Conservation (phyloP, 2,888 invertebrate species). For the Lithosia quadra region DNA sequence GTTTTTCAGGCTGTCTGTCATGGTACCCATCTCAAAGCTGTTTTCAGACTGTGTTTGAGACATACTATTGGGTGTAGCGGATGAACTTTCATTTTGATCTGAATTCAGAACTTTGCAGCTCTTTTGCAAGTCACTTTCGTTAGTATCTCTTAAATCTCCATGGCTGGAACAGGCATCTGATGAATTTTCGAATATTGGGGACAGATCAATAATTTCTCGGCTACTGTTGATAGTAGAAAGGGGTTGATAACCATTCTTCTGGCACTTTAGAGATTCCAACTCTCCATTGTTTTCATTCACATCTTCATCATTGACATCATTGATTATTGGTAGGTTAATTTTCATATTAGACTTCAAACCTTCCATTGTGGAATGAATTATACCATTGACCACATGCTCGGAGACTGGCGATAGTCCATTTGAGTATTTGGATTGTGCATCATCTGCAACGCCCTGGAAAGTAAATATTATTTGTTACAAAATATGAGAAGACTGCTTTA, state of each 20-base stretch:
- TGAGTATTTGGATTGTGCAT: conserved; percentile 76
- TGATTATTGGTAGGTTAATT: conserved; percentile 81
- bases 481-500: not conserved
- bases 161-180: conserved; percentile 84
- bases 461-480: not conserved
- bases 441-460: conserved; percentile 77
- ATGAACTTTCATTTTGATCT: conserved; percentile 76
- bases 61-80: conserved; percentile 78
- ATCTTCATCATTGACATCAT: conserved; percentile 85
- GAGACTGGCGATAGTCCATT: conserved; percentile 81
- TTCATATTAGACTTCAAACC: conserved; percentile 82
- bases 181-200: conserved; percentile 84
- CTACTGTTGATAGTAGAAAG: conserved; percentile 71
- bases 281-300: conserved; percentile 65
- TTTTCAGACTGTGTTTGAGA: conserved; percentile 84
- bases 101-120: conserved; percentile 72
- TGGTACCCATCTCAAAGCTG: conserved; percentile 81
- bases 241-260: conserved; percentile 80
- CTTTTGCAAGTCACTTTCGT: conserved; percentile 73
- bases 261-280: conserved; percentile 55
- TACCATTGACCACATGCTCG: conserved; percentile 78
- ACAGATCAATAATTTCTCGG: conserved; percentile 81
- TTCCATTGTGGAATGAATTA: conserved; percentile 81
- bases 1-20: conserved; percentile 80
- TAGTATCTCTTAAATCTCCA: conserved; percentile 75